Percentiles rank a stretch among this genome's conserved stretches.
phyloP scores from a whole-genome alignment of 2,888 invertebrate species.

The Autographa gamma region DNA sequence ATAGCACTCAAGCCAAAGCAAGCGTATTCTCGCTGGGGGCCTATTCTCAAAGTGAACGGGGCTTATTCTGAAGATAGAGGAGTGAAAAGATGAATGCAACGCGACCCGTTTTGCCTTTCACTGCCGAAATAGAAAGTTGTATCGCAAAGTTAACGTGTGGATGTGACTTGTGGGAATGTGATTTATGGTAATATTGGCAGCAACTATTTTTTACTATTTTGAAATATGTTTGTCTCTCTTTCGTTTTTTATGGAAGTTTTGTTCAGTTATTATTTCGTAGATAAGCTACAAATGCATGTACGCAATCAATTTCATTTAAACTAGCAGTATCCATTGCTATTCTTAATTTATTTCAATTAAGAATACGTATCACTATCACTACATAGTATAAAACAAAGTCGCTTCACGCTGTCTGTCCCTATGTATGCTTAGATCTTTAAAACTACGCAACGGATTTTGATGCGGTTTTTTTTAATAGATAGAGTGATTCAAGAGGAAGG shows the following conservation, averaged over 20 bases:
- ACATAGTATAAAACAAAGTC: too few relatives aligned
- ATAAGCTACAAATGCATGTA: too few relatives aligned
- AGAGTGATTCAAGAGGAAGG: too few relatives aligned
- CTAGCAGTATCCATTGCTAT: too few relatives aligned
- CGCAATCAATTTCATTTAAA: too few relatives aligned
- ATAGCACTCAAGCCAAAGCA: slow-evolving; percentile 64
- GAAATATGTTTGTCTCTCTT: neutral
- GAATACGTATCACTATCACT: too few relatives aligned
- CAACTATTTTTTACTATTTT: neutral
- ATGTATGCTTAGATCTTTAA: too few relatives aligned
- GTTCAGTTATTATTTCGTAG: neutral
- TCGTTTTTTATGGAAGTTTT: neutral
- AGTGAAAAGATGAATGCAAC: slow-evolving; percentile 75
- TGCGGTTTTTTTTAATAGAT: too few relatives aligned
- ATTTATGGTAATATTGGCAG: slow-evolving; percentile 5
- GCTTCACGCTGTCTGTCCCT: too few relatives aligned
- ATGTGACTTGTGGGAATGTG: neutral
- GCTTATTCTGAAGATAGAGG: slow-evolving; percentile 72
- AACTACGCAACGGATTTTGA: too few relatives aligned
- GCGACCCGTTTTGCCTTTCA: slow-evolving; percentile 71
- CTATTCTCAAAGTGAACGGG: slow-evolving; percentile 73
- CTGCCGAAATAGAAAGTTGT: slow-evolving; percentile 67
- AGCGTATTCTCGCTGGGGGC: slow-evolving; percentile 69
- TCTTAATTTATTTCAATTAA: too few relatives aligned
- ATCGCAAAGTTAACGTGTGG: slow-evolving; percentile 33